A percentile compares a stretch with the other conserved stretches of the same genome.
Conservation (phyloP, 2,113 vertebrate genomes). For the Acrocephalus arundinaceus region DNA sequence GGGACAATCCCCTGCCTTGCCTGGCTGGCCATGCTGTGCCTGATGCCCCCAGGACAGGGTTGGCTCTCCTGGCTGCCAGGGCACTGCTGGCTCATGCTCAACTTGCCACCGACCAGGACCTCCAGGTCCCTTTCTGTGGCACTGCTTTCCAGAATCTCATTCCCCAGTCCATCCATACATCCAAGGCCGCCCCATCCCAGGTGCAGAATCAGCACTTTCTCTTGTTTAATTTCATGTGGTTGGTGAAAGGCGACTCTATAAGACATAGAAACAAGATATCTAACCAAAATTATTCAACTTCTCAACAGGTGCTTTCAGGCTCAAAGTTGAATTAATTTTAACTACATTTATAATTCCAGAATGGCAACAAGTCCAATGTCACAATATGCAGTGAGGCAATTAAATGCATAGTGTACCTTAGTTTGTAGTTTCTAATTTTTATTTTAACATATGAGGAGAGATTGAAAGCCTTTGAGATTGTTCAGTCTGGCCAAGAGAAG, state of each 20-base stretch:
- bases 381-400: not conserved
- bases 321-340: not conserved
- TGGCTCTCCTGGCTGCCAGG: not conserved
- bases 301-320: not conserved
- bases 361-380: not conserved
- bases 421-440: not conserved
- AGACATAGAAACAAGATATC: not conserved
- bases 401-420: not conserved
- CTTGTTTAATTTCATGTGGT: not conserved
- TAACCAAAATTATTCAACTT: not conserved
- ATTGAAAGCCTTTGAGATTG: not conserved
- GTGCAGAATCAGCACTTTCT: accelerated
- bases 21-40: not conserved
- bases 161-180: not conserved
- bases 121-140: not conserved
- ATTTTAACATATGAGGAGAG: not conserved
- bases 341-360: not conserved
- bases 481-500: not conserved
- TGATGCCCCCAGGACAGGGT: not conserved
- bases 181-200: accelerated
- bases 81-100: not conserved
- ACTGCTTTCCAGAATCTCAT: not conserved
- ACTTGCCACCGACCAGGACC: accelerated
- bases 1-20: not conserved
- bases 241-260: not conserved